These are phyloP conservation scores for Brachyrhaphis roseni DNA, from an alignment of 2,797 vertebrate species.

Conservation along the genomic window DNA sequence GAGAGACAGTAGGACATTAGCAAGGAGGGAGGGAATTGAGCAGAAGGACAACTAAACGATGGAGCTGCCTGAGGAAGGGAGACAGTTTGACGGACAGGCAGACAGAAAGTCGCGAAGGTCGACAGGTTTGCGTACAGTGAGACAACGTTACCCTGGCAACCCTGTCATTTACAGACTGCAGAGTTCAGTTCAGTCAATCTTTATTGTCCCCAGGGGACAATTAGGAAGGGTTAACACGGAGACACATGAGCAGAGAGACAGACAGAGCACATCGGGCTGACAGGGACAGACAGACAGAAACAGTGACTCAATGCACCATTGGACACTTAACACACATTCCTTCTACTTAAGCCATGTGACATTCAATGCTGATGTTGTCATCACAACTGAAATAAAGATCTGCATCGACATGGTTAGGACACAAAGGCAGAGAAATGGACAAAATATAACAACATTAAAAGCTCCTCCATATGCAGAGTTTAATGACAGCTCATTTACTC, in stretches of 20 bases:
- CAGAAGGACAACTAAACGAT: conserved; percentile 19
- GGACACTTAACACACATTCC: conserved; percentile 10
- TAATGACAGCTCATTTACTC: not conserved
- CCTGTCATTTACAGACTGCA: conserved; percentile 49
- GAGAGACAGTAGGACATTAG: conserved; percentile 17
- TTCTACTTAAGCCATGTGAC: not conserved
- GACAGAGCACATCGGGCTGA: conserved; percentile 4
- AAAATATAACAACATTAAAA: not conserved
- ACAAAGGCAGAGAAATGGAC: not conserved
- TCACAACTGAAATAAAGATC: conserved; percentile 35
- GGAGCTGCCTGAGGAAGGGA: not conserved
- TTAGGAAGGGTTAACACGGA: conserved; percentile 41
- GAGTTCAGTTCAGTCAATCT: conserved; percentile 53
- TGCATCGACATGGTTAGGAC: not conserved
- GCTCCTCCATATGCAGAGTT: not conserved
- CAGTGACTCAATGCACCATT: conserved; percentile 6
- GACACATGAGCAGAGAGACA: not conserved
- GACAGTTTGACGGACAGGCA: conserved; percentile 21
- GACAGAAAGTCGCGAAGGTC: conserved; percentile 51
- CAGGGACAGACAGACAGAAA: conserved; percentile 9
- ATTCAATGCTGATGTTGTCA: conserved; percentile 28
- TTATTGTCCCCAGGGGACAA: conserved; percentile 50
- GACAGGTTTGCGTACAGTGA: conserved; percentile 55
- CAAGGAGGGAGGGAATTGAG: not conserved
- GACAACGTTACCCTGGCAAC: conserved; percentile 54